phyloP scores from a whole-genome alignment of 2,113 vertebrate species.

The Circaetus gallicus region DNA sequence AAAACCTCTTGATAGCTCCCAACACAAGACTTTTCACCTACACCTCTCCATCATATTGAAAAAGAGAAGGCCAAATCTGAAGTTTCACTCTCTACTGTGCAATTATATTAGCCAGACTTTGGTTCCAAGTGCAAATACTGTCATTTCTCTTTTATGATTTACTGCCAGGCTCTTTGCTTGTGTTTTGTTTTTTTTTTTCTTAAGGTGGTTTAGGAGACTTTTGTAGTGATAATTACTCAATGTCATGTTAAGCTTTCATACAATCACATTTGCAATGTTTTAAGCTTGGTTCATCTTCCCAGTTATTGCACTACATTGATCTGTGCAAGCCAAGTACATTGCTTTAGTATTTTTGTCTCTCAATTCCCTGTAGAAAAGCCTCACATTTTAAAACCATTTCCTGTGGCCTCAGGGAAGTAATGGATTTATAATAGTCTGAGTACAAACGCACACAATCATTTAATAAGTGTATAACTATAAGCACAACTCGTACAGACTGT shows the following conservation, averaged over 20 bases:
- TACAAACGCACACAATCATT: constrained; percentile 24
- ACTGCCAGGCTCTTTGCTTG: not conserved
- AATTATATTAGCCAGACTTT: not conserved
- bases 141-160: not conserved
- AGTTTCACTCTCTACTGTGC: not conserved
- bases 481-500: not conserved
- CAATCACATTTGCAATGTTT: constrained; percentile 23
- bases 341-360: not conserved
- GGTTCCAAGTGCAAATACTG: not conserved
- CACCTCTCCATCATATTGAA: not conserved
- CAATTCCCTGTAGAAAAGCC: constrained; percentile 8
- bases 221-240: constrained; percentile 20
- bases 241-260: constrained; percentile 35
- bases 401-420: not conserved
- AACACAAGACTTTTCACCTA: not conserved
- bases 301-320: constrained; percentile 46
- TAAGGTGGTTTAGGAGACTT: not conserved
- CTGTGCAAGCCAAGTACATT: not conserved
- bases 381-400: constrained; percentile 33
- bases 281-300: constrained; percentile 22
- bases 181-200: not conserved
- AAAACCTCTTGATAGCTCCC: not conserved
- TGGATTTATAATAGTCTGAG: constrained; percentile 32
- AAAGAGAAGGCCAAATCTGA: not conserved
- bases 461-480: not conserved